phyloP scores from a whole-genome alignment of 1,140 invertebrate species.

The Chelonus insularis region DNA sequence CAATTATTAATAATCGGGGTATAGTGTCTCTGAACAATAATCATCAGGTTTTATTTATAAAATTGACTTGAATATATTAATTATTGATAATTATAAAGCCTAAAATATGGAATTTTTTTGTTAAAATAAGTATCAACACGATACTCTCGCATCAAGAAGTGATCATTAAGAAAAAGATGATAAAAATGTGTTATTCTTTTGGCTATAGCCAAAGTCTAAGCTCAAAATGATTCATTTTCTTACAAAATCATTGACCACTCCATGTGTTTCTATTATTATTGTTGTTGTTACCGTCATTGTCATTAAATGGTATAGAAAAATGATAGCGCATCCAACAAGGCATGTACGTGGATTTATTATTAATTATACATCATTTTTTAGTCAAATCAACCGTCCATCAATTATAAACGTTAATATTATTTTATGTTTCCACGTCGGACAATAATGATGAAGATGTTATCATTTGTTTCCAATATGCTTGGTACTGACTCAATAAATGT shows the following conservation, averaged over 20 bases:
- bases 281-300: no score
- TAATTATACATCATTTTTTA: neutral
- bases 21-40: constrained; percentile 5
- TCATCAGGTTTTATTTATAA: constrained; percentile 14
- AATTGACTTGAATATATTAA: constrained; percentile 22
- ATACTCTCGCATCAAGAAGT: no score
- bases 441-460: constrained; percentile 27
- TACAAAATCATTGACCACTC: no score
- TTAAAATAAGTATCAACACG: constrained; percentile 1
- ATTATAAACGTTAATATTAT: constrained; percentile 40
- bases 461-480: no score
- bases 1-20: constrained; percentile 20
- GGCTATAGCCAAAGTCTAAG: constrained; percentile 27
- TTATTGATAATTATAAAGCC: constrained; percentile 19
- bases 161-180: constrained; percentile 23
- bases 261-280: no score
- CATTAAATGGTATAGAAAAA: no score
- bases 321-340: no score
- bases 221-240: no score
- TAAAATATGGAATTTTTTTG: constrained; percentile 5
- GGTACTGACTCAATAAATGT: no score
- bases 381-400: neutral
- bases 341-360: constrained; percentile 22
- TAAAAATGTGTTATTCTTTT: constrained; percentile 22
- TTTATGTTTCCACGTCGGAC: constrained; percentile 38